Evolutionary conservation across 2,888 invertebrate genomes (phyloP).

Genomic region (Pteria penguin): DNA sequence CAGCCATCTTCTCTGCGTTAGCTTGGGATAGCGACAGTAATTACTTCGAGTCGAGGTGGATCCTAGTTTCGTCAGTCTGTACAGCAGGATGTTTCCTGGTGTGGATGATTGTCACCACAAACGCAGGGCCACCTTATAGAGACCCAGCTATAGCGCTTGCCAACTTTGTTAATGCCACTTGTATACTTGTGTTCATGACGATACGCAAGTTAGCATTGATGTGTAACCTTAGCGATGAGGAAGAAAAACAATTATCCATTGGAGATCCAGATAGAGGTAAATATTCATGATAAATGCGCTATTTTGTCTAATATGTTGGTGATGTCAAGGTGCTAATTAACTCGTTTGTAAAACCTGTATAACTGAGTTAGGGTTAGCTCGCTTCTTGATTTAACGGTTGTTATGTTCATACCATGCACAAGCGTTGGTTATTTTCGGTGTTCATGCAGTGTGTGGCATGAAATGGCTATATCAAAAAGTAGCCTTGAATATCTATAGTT

Average conservation of each 20-base stretch:
- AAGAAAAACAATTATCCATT: conserved; percentile 22
- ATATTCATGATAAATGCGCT: too few species aligned
- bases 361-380: too few species aligned
- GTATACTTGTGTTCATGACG: conserved; percentile 78
- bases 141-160: conserved; percentile 79
- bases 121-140: conserved; percentile 71
- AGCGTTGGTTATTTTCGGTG: too few species aligned
- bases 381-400: too few species aligned
- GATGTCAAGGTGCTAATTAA: too few species aligned
- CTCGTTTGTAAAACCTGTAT: too few species aligned
- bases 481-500: too few species aligned
- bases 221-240: conserved; percentile 55
- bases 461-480: too few species aligned
- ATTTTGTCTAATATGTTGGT: too few species aligned
- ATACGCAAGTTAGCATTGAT: conserved; percentile 78
- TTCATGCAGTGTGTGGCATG: too few species aligned
- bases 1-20: conserved; percentile 78
- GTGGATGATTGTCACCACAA: conserved; percentile 80
- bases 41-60: conserved; percentile 80
- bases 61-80: conserved; percentile 67
- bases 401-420: too few species aligned
- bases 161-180: conserved; percentile 79
- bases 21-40: conserved; percentile 80
- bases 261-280: conserved; percentile 35
- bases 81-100: conserved; percentile 78